Evolutionary conservation across 2,888 invertebrate species (phyloP), one percentile per base, ranked within the genome.

Genomic region (Ormyrus pomaceus): DNA sequence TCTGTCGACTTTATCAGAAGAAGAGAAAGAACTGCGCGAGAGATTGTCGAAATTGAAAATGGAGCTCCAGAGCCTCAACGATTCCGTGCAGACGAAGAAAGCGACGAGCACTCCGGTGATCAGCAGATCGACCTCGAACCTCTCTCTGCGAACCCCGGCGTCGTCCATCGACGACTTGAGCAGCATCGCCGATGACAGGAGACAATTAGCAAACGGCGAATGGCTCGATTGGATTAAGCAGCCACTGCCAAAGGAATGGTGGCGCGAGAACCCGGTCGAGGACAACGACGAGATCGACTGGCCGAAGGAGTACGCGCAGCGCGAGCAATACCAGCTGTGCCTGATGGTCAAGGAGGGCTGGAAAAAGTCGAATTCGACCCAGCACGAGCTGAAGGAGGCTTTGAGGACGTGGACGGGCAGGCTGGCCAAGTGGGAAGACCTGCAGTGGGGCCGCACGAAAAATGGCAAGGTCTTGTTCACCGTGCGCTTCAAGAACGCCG

Each of bases 341-440:
- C 61, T 76, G 8, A 61, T 76, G 69, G 13, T 76, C 0, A 58
- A 55, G 11, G 76, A 76, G 48, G 76, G 76, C 46, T 69, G 68
- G 75, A 51, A 55, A 13, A 46, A 34, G 5, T 9, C 4, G 4
- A 69, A 69, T 9, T 11, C 69, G 5, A 53, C 10, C 11, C 19
- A 11, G 53, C 55, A 69, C 8, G 69, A 69, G 5, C 76, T 76
- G 46, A 48, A 76, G 53, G 13, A 13, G 19, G 19, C 48, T 4
- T 9, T 76, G 7, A 2, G 13, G 4, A 8, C 5, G 4, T 69
- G 69, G 69, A 76, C 69, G 46, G 76, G 76, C 3, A 11, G 34
- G 5, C n/a, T 61, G 5, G 46, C 62, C 6, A n/a, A 13, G 19
- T 76, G 69, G 69, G 13, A 9, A 2, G 13, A 55, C 6, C 5